phyloP scores from a whole-genome alignment of 1,140 invertebrate genomes.

The Monochamus saltuarius region DNA sequence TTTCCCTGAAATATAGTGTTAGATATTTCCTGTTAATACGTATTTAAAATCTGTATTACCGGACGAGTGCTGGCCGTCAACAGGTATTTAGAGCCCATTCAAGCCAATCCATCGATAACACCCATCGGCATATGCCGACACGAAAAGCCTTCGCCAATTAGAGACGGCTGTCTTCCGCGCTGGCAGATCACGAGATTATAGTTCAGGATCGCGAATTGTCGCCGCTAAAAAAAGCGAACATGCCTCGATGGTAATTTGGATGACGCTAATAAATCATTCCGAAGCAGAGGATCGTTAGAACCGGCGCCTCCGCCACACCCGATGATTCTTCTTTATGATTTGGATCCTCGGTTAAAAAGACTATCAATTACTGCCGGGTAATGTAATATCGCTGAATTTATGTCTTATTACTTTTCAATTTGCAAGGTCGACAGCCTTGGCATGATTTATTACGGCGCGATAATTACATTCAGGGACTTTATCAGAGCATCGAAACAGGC shows the following conservation, averaged over 20 bases:
- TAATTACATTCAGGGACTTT: slow-evolving; percentile 6
- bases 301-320: slow-evolving; percentile 18
- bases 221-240: slow-evolving; percentile 27
- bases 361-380: slow-evolving; percentile 14
- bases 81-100: too few species aligned
- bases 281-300: slow-evolving; percentile 15
- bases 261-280: slow-evolving; percentile 26
- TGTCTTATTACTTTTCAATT: slow-evolving; percentile 10
- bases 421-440: slow-evolving; percentile 2
- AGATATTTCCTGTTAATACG: too few species aligned
- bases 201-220: slow-evolving; percentile 21
- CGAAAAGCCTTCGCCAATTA: too few species aligned
- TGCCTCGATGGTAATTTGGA: slow-evolving; percentile 28
- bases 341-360: slow-evolving; percentile 14
- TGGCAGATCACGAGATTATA: too few species aligned
- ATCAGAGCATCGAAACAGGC: not conserved
- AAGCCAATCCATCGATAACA: too few species aligned
- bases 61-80: too few species aligned
- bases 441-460: not conserved
- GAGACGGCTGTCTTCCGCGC: too few species aligned
- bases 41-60: too few species aligned
- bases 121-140: too few species aligned
- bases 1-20: too few species aligned
- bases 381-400: slow-evolving; percentile 17
- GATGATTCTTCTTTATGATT: slow-evolving; percentile 19